Base-by-base conservation (phyloP, 2,797 vertebrate species). In the Tauraco hartlaubi region DNA sequence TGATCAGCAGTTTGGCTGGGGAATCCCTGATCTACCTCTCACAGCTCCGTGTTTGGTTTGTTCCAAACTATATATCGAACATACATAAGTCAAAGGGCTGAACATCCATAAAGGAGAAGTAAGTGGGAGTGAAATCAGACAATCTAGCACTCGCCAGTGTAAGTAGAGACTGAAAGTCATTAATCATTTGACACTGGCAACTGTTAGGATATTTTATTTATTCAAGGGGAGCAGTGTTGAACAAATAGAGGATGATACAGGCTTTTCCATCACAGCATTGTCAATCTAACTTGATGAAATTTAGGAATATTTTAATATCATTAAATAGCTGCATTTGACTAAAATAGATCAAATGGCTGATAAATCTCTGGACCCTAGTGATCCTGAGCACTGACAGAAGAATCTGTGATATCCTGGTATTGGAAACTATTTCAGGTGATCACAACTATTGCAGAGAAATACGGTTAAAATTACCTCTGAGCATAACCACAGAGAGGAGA, bases 231-330 rank as follows among this genome's bases (percentile, higher is more conserved):
- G 31, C 44, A 15, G 43, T 59, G 85, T 35, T 94, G 72, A 88
- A 54, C 63, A 92, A 92, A 94, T 71, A 95, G 55, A 87, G 43
- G 78, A 39, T 55, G 79, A 75, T 22, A 81, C 5, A 51, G 35
- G 23, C 18, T 44, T 71, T 51, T 83, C 49, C n/a, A 73, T 37
- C 88, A 41, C 76, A 73, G 75, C 39, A 18, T 7, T 17, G 48
- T 51, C 39, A 72, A 62, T 54, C 55, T 35, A 39, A 76, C 56
- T 66, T 16, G 55, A 48, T 81, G 85, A 96, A 93, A 77, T 0
- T 93, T 90, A 51, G 86, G 87, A 96, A 92, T 95, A 86, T 94
- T 96, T 96, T 89, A 97, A 86, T 96, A 95, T 73, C 92, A 85
- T 95, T 92, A 87, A 85, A n/a, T 63, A 90, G 69, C 62, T 94